These are phyloP conservation scores for Gavia stellata DNA, from an alignment of 2,113 vertebrate species.

Conservation along the genomic window DNA sequence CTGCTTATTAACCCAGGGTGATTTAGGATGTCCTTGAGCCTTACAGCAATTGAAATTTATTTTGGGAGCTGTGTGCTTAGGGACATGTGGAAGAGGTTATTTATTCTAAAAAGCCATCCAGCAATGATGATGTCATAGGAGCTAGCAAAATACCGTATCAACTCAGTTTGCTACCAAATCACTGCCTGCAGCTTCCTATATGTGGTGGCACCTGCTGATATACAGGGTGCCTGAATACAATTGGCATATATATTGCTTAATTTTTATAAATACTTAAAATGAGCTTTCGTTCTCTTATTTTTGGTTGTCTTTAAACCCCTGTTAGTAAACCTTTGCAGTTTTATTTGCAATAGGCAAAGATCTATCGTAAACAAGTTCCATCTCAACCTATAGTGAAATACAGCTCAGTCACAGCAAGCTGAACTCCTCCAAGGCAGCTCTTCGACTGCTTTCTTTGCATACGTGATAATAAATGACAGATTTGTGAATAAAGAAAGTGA, in stretches of 20 bases:
- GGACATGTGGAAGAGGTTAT: conserved; percentile 64
- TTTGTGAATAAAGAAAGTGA: not conserved
- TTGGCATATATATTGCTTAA: not conserved
- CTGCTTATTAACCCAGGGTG: conserved; percentile 52
- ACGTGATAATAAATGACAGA: not conserved
- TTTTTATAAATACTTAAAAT: conserved; percentile 7
- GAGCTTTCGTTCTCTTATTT: not conserved
- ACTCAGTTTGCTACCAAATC: conserved; percentile 25
- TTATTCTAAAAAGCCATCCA: conserved; percentile 39
- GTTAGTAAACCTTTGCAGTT: not conserved
- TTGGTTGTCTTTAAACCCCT: not conserved
- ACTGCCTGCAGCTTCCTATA: not conserved
- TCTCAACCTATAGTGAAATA: not conserved
- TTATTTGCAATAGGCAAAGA: not conserved
- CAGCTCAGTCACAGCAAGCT: not conserved
- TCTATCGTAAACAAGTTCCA: not conserved
- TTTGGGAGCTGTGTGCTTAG: conserved; percentile 7
- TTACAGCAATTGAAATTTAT: conserved; percentile 51
- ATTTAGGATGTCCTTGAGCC: conserved; percentile 51
- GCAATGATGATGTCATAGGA: conserved; percentile 40
- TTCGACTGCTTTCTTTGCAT: not conserved
- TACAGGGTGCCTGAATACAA: not conserved
- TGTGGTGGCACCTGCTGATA: conserved; percentile 17
- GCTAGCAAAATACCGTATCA: not conserved
- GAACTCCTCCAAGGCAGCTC: not conserved